Evolutionary conservation across 2,888 invertebrate genomes (phyloP).

Genomic region (Cephonodes hylas): DNA sequence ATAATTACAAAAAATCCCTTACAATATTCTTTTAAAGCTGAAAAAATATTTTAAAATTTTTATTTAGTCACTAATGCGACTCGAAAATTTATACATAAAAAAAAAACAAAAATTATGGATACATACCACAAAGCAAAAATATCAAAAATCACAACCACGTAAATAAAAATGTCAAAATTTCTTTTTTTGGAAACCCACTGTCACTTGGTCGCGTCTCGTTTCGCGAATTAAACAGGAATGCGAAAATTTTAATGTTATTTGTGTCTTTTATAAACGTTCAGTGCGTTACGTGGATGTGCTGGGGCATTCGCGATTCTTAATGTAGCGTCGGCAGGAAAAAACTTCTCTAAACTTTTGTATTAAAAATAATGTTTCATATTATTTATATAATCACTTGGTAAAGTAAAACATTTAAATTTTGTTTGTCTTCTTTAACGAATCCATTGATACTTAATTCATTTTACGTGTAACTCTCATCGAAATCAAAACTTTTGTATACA

Average conservation of each 20-base stretch:
- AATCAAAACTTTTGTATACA: no score
- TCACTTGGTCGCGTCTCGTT: conserved; percentile 14
- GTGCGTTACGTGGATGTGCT: conserved; percentile 29
- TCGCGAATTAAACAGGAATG: conserved; percentile 50
- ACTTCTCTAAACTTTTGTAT: background rate
- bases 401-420: no score
- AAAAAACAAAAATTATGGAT: background rate
- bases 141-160: conserved; percentile 12
- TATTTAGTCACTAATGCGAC: background rate
- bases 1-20: no score
- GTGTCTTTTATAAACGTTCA: conserved; percentile 68
- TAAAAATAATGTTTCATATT: background rate
- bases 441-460: no score
- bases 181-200: conserved; percentile 16
- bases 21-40: no score
- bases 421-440: no score
- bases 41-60: background rate
- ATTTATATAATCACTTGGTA: no score
- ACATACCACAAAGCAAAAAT: background rate
- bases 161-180: conserved; percentile 2
- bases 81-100: no score
- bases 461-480: no score
- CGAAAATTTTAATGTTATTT: conserved; percentile 51
- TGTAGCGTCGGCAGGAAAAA: conserved; percentile 54
- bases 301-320: conserved; percentile 62